phyloP scores from a whole-genome alignment of 2,797 vertebrate genomes.

The Okamejei kenojei region DNA sequence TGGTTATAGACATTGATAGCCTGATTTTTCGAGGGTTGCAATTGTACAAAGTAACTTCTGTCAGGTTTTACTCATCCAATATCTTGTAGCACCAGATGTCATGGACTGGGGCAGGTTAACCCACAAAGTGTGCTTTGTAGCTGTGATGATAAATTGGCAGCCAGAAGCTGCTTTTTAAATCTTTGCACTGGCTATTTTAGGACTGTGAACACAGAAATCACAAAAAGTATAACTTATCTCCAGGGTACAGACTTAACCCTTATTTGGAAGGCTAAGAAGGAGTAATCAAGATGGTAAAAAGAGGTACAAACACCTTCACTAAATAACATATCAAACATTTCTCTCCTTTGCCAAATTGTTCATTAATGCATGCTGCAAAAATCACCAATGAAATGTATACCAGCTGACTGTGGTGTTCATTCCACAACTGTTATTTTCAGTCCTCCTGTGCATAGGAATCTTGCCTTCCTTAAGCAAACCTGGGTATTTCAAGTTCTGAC shows the following conservation, averaged over 20 bases:
- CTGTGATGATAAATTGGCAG: not conserved
- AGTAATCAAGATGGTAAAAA: not conserved
- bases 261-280: not conserved
- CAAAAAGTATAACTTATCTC: not conserved
- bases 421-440: not conserved
- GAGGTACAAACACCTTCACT: not conserved
- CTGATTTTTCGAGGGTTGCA: not conserved
- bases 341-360: not conserved
- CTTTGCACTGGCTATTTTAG: not conserved
- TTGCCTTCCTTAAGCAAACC: not conserved
- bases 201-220: not conserved
- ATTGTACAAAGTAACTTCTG: not conserved
- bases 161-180: not conserved
- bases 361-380: not conserved
- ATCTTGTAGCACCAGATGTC: not conserved
- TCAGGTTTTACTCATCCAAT: not conserved
- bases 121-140: not conserved
- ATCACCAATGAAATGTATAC: not conserved
- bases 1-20: not conserved
- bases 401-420: not conserved
- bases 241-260: not conserved
- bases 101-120: not conserved
- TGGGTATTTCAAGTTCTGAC: not conserved
- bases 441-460: no score
- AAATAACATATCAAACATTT: not conserved